A percentile compares a stretch with the other conserved stretches of the same genome.
Conservation (phyloP, 2,888 invertebrate species). For the Tetrapedia diversipes region DNA sequence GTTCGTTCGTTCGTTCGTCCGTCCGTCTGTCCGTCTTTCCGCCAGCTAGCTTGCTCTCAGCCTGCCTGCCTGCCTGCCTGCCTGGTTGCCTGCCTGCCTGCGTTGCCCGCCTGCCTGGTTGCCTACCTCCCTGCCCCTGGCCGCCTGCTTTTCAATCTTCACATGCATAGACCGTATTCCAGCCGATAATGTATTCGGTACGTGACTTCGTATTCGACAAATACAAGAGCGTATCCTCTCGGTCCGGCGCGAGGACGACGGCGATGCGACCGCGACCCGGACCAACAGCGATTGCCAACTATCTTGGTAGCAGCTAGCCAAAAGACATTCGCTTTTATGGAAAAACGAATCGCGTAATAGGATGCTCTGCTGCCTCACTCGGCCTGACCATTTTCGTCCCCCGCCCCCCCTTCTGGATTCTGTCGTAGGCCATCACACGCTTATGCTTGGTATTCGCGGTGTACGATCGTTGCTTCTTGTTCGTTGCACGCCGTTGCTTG, state of each 20-base stretch:
- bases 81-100: constrained; percentile 23
- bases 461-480: constrained; percentile 9
- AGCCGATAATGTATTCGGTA: constrained; percentile 81
- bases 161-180: constrained; percentile 75
- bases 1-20: constrained; percentile 64
- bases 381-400: constrained; percentile 27
- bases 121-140: constrained; percentile 68
- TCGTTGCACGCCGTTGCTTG: not conserved
- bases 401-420: constrained; percentile 11
- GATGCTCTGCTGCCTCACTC: constrained; percentile 29
- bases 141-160: constrained; percentile 74
- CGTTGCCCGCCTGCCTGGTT: constrained; percentile 54
- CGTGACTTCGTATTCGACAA: constrained; percentile 79
- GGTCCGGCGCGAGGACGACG: constrained; percentile 52
- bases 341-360: constrained; percentile 58
- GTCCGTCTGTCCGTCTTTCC: constrained; percentile 58
- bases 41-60: constrained; percentile 59
- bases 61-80: constrained; percentile 60
- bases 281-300: constrained; percentile 47
- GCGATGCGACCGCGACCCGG: constrained; percentile 50
- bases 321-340: constrained; percentile 56
- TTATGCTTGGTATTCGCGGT: constrained; percentile 7
- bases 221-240: constrained; percentile 68
- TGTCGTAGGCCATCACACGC: not conserved
- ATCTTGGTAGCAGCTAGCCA: constrained; percentile 52